Conservation (phyloP, 1,140 invertebrate genomes). For the Megalonaias nervosa region DNA sequence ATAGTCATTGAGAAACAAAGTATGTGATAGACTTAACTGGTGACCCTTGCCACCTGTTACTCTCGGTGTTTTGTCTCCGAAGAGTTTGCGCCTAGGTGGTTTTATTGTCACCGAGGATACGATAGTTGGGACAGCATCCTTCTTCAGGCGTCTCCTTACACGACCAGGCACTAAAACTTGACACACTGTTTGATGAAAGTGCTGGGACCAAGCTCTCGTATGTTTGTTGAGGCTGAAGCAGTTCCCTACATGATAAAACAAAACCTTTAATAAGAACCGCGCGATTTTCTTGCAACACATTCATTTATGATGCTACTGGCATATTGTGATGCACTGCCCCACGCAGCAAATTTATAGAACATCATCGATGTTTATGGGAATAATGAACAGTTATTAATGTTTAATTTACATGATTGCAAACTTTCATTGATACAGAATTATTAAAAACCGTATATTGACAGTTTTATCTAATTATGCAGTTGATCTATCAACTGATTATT, state of each 20-base stretch:
- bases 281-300: background rate
- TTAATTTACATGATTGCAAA: background rate
- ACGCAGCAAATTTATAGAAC: background rate
- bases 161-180: background rate
- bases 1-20: constrained; percentile 5
- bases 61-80: constrained; percentile 10
- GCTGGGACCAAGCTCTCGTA: background rate
- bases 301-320: background rate
- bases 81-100: background rate
- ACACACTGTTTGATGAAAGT: constrained; percentile 2
- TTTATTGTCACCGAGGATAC: constrained; percentile 1
- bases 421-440: no score
- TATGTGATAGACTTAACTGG: background rate
- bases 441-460: background rate
- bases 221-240: background rate
- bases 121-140: background rate
- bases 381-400: background rate
- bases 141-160: background rate
- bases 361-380: constrained; percentile 13
- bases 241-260: background rate
- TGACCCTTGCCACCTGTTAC: background rate
- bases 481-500: no score
- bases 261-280: background rate
- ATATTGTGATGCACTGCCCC: background rate
- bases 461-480: background rate